These are phyloP conservation scores for Eptatretus burgeri DNA, from an alignment of 2,113 vertebrate genomes.

Conservation along the genomic window DNA sequence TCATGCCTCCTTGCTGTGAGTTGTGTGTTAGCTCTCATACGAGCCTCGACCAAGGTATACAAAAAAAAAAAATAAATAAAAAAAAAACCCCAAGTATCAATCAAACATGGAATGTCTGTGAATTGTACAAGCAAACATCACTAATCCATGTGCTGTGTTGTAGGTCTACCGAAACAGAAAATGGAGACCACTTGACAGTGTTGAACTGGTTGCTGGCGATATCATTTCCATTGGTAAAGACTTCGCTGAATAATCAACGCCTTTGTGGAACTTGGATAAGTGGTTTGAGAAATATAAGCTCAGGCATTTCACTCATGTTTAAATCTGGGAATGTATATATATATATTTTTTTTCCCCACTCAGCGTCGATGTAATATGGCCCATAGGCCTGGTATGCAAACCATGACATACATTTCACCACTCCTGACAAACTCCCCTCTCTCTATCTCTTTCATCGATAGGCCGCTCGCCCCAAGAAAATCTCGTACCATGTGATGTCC, in stretches of 20 bases:
- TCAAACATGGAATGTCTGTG: no score
- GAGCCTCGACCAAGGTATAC: no score
- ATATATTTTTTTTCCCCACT: not conserved
- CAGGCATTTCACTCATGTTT: not conserved
- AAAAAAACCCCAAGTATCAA: no score
- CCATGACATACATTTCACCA: no score
- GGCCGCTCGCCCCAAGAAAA: conserved; percentile 73
- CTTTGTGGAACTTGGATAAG: not conserved
- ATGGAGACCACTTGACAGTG: conserved; percentile 63
- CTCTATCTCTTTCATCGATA: conserved; percentile 13
- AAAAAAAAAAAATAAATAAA: no score
- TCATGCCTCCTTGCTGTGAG: no score
- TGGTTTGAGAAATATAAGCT: not conserved
- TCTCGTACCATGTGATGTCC: conserved; percentile 60
- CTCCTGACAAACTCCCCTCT: no score
- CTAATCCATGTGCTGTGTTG: no score
- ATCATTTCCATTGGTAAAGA: conserved; percentile 54
- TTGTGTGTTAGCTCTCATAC: no score
- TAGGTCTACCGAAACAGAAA: conserved; percentile 83
- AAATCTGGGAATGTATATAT: not conserved
- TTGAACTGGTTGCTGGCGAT: conserved; percentile 63
- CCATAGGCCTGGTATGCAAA: no score
- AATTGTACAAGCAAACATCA: no score
- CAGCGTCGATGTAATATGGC: not conserved
- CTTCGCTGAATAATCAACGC: conserved; percentile 7